Base-by-base conservation (phyloP, 2,797 vertebrate genomes). In the Pelodytes ibericus region DNA sequence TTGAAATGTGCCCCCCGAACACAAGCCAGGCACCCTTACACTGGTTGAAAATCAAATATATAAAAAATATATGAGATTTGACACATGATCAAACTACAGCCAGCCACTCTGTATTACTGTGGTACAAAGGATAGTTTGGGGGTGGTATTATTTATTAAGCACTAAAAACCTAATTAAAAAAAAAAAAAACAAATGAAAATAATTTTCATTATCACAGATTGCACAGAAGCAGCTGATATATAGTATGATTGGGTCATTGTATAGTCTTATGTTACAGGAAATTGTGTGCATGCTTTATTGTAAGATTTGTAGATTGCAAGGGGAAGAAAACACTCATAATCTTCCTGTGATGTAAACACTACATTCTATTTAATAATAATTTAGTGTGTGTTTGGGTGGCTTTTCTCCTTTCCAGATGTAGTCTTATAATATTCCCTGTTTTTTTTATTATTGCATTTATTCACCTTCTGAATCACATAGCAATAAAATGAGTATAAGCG, bases 331-430 rank as follows among this genome's bases (percentile, higher is more conserved):
- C 58, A 76, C 66, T 20, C 26, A 24, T 56, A 24, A 26, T 47
- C 58, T 61, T 49, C 36, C 41, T 47, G 70, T 72, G 58, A 62
- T 60, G 60, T 60, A 22, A 31, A 20, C 26, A 57, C 58, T 39
- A 39, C 18, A 13, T 39, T 63, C 44, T 36, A 68, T 68, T 18
- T 60, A 53, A 41, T 29, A 8, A 51, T 39, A 51, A 56, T 63
- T 71, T 53, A 41, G 18, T 24, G 18, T 41, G 47, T 70, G 74
- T 76, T 71, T 76, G 66, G 74, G 66, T 70, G 63, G 74, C 64
- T 59, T 75, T 61, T 24, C 25, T n/a, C 25, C 9, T 44, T 70
- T 70, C 74, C 66, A 71, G 74, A 71, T 76, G 67, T 56, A 30
- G 26, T n/a, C 24, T 49, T 13, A 11, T 71, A 64, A 76, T 63